Evolutionary conservation across 2,888 invertebrate genomes (phyloP).

Genomic region (Graphium colonna): DNA sequence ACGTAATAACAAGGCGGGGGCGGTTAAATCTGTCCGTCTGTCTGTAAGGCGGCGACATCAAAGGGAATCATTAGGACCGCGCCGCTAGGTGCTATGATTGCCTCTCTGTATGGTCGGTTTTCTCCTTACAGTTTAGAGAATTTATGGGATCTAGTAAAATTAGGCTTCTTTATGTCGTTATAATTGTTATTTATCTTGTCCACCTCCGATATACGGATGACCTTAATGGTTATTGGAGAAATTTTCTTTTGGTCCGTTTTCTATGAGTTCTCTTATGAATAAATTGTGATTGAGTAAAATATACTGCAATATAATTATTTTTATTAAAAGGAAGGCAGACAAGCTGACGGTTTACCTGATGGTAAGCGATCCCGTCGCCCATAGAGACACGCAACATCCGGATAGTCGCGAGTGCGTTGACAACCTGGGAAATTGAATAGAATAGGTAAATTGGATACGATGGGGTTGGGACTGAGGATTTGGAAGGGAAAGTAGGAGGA

Average conservation of each 20-base stretch:
- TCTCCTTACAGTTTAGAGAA: constrained; percentile 25
- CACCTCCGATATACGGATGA: constrained; percentile 4
- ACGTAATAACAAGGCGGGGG: constrained; percentile 71
- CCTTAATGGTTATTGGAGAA: background rate
- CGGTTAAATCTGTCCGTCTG: constrained; percentile 46
- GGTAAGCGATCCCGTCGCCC: too few species aligned
- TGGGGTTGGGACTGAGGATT: too few species aligned
- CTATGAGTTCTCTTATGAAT: too few species aligned
- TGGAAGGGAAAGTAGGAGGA: too few species aligned
- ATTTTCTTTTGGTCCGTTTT: background rate
- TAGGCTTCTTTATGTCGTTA: constrained; percentile 27
- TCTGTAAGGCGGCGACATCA: constrained; percentile 52
- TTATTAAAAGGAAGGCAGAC: too few species aligned
- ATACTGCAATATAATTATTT: too few species aligned
- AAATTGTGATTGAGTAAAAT: constrained; percentile 1
- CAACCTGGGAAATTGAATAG: too few species aligned
- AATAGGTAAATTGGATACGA: too few species aligned
- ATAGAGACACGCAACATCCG: too few species aligned
- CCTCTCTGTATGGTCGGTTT: constrained; percentile 47
- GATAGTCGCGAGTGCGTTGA: too few species aligned
- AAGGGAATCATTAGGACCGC: constrained; percentile 63
- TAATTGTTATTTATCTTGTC: constrained; percentile 25
- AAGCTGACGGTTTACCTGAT: too few species aligned
- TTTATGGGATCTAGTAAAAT: constrained; percentile 25
- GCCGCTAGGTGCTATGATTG: constrained; percentile 60